phyloP scores from a whole-genome alignment of 2,888 invertebrate species.

The Pyrrhosoma nymphula region DNA sequence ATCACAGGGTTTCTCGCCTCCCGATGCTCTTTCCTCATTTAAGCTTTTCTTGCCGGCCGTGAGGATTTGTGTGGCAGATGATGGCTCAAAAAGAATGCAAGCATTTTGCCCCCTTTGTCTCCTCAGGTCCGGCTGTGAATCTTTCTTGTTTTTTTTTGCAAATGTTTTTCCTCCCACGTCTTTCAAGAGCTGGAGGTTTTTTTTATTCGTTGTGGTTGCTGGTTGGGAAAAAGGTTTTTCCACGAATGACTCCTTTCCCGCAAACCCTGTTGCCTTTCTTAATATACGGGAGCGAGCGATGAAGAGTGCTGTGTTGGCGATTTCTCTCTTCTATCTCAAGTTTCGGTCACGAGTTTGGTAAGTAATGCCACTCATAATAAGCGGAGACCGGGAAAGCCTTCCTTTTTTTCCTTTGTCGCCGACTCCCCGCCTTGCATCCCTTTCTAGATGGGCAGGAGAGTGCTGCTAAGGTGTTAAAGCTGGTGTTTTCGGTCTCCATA shows the following conservation, averaged over 20 bases:
- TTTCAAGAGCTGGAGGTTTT: neutral
- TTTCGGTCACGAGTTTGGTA: neutral
- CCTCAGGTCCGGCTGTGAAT: neutral
- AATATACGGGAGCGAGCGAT: neutral
- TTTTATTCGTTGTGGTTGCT: neutral
- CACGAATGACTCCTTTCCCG: neutral
- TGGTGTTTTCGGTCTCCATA: neutral
- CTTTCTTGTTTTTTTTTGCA: neutral
- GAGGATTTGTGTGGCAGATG: neutral
- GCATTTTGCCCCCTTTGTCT: neutral
- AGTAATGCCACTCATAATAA: neutral
- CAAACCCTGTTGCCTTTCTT: neutral
- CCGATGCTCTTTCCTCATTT: conserved; percentile 3
- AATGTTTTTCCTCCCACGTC: neutral
- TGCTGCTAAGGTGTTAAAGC: neutral
- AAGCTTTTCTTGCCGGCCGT: neutral
- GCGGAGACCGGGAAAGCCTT: neutral
- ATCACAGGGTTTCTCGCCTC: conserved; percentile 17
- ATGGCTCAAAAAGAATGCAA: neutral
- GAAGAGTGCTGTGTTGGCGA: neutral
- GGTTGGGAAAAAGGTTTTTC: neutral
- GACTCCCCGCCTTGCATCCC: neutral
- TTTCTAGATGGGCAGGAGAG: neutral
- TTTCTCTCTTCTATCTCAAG: neutral
- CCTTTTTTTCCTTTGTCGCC: neutral